Evolutionary conservation across 64 coral and sea anemone species (phyloP).

Genomic region (Platygyra sinensis): DNA sequence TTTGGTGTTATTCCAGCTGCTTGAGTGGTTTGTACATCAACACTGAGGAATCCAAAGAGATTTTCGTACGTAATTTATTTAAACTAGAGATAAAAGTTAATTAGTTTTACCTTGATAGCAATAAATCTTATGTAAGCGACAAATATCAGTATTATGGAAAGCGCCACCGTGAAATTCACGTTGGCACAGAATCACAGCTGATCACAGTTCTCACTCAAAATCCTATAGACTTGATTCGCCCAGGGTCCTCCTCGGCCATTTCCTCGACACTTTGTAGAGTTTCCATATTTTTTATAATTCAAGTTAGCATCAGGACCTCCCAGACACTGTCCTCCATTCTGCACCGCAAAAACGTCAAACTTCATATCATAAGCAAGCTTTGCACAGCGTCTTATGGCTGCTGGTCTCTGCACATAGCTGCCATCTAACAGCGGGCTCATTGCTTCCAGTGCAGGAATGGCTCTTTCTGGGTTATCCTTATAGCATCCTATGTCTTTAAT

Average conservation of each 20-base stretch:
- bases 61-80: no score
- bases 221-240: conserved; percentile 21
- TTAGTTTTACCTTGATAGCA: no score
- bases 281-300: conserved; percentile 8
- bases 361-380: neutral
- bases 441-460: conserved; percentile 3
- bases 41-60: no score
- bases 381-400: conserved; percentile 28
- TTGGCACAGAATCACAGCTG: neutral
- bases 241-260: conserved; percentile 19
- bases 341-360: conserved; percentile 1
- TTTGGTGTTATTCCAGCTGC: no score
- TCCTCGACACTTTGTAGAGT: neutral
- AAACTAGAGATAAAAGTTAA: no score
- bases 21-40: no score
- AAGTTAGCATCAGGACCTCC: neutral
- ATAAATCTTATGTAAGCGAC: no score
- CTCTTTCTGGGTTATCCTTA: conserved; percentile 2
- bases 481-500: conserved; percentile 18
- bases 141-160: neutral
- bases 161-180: neutral
- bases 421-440: neutral
- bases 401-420: conserved; percentile 14
- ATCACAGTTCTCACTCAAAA: neutral
- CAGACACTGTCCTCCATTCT: conserved; percentile 25